Evolutionary conservation across 2,888 invertebrate genomes (phyloP).

Genomic region (Dasypolia templi): DNA sequence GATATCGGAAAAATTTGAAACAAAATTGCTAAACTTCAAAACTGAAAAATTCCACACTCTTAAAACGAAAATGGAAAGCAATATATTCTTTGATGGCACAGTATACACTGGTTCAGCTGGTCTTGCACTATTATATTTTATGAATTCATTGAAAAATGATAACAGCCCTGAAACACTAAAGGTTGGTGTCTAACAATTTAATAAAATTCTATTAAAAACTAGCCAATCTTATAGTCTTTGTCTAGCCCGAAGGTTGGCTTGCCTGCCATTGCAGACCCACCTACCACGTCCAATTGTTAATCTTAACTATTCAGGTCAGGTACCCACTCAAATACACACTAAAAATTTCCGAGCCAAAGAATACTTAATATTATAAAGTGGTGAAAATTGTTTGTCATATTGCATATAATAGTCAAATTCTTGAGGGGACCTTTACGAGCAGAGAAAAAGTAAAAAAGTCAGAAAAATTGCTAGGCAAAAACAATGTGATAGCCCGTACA

Average conservation of each 20-base stretch:
- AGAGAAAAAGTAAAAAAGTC: too few species aligned
- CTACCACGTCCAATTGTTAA: neutral
- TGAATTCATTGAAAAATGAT: slow-evolving; percentile 79
- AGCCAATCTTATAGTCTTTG: neutral
- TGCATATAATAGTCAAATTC: too few species aligned
- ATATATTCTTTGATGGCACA: slow-evolving; percentile 90
- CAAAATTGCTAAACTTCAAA: slow-evolving; percentile 82
- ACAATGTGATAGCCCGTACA: too few species aligned
- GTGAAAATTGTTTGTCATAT: too few species aligned
- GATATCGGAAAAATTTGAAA: slow-evolving; percentile 87
- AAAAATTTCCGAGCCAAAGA: too few species aligned
- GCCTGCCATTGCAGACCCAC: neutral
- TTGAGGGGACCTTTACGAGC: too few species aligned
- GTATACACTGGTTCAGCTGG: slow-evolving; percentile 95
- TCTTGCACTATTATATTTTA: slow-evolving; percentile 92
- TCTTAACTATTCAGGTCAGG: neutral
- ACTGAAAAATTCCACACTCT: slow-evolving; percentile 81
- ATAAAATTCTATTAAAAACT: neutral
- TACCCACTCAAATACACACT: neutral
- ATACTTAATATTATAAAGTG: too few species aligned
- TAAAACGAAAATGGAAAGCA: slow-evolving; percentile 81
- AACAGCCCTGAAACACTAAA: slow-evolving; percentile 71
- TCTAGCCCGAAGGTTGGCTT: neutral
- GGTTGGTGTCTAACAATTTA: slow-evolving; percentile 66
- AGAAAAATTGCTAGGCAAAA: too few species aligned